These are phyloP conservation scores for Eupithecia exiguata DNA, from an alignment of 2,888 invertebrate genomes.

Conservation along the genomic window DNA sequence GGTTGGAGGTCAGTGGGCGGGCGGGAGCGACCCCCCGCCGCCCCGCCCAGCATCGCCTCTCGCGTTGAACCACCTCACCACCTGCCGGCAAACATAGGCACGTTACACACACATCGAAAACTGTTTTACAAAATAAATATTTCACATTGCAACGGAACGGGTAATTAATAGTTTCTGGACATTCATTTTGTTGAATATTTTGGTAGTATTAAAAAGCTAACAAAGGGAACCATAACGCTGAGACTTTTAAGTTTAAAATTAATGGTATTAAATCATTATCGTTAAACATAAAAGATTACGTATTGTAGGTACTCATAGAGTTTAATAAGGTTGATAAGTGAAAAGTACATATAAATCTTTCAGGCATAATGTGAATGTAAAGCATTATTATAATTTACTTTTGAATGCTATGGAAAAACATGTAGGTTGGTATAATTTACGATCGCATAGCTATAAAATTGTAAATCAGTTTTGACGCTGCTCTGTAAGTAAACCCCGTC, in stretches of 20 bases:
- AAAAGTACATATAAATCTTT: background rate
- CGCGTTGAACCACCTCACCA: slow-evolving; percentile 75
- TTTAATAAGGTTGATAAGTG: background rate
- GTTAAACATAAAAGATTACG: background rate
- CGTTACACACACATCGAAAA: slow-evolving; percentile 34
- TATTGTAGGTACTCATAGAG: background rate
- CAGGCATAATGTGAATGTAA: background rate
- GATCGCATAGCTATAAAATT: background rate
- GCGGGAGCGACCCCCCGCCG: slow-evolving; percentile 84
- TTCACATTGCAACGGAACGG: slow-evolving; percentile 18
- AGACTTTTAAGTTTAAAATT: background rate
- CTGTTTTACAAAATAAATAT: slow-evolving; percentile 23
- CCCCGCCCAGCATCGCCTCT: slow-evolving; percentile 82
- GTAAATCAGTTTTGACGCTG: background rate
- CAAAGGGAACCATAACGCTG: background rate
- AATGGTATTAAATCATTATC: background rate
- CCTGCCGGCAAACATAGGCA: slow-evolving; percentile 61
- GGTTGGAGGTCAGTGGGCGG: slow-evolving; percentile 80
- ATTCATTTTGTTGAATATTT: background rate
- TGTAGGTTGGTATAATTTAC: background rate
- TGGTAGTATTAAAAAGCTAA: background rate
- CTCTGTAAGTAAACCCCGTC: background rate
- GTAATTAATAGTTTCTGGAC: background rate
- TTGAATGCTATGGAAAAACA: background rate
- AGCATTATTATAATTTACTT: background rate